Base-by-base conservation (phyloP, 64 coral and sea anemone genomes). In the Platygyra sinensis region DNA sequence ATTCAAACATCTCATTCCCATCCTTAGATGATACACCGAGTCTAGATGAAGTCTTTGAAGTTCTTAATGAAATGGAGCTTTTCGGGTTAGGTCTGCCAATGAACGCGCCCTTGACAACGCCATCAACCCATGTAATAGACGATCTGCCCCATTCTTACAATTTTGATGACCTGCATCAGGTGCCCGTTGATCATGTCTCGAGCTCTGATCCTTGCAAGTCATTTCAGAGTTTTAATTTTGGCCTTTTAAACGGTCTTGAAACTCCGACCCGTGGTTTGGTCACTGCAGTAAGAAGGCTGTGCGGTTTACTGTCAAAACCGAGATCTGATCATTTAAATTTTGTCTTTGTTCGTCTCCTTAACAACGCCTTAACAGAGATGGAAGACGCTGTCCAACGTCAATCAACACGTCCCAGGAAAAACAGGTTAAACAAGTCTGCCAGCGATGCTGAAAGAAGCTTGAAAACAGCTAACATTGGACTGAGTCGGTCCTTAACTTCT, bases 281-380 rank as follows among this genome's bases (percentile, higher is more conserved):
- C 20, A 85, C 81, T 30, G 81, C n/a, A 72, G 31, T 71, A 19
- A 71, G 81, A 72, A 85, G 36, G 38, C 62, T 71, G 31, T 85
- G 81, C 9, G 38, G 69, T 8, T 64, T 72, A 42, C 62, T 85
- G 52, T 69, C 81, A 25, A 24, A 72, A 85, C 81, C 81, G 15
- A 85, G 63, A 28, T 28, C 81, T 4, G 60, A 85, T 22, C 63
- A 85, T 50, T 85, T 85, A n/a, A 60, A 69, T 46, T 85, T 18
- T 15, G n/a, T 71, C 19, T 71, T 71, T 85, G 81, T 85, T 25
- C 63, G 81, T 51, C 18, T 71, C 39, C 63, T 85, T 13, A 69
- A 85, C 81, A 85, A 85, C 63, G 36, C 81, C 62, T 69, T 71
- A 51, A 85, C 69, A 18, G 62, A 85, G 67, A 85, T 85, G 81